Evolutionary conservation across 1,140 invertebrate genomes (phyloP).

Genomic region (Apis mellifera): Amel_HAv3.1 CM009938.2:4672501-4673000

Average conservation of each 20-base stretch:
- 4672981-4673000: no score
- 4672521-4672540: background rate
- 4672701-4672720: no score
- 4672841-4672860: constrained; percentile 3
- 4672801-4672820: background rate
- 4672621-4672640: no score
- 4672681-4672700: no score
- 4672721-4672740: background rate
- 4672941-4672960: background rate
- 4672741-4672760: background rate
- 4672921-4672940: background rate
- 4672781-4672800: background rate
- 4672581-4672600: no score
- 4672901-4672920: background rate
- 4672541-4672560: no score
- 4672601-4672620: no score
- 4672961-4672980: no score
- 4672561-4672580: no score
- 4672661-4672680: no score
- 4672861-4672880: background rate
- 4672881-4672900: background rate
- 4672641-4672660: no score
- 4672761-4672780: background rate
- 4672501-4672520: background rate
- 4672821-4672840: constrained; percentile 22